Base-by-base conservation (phyloP, 2,797 vertebrate species). In the Lithobates sylvaticus region DNA sequence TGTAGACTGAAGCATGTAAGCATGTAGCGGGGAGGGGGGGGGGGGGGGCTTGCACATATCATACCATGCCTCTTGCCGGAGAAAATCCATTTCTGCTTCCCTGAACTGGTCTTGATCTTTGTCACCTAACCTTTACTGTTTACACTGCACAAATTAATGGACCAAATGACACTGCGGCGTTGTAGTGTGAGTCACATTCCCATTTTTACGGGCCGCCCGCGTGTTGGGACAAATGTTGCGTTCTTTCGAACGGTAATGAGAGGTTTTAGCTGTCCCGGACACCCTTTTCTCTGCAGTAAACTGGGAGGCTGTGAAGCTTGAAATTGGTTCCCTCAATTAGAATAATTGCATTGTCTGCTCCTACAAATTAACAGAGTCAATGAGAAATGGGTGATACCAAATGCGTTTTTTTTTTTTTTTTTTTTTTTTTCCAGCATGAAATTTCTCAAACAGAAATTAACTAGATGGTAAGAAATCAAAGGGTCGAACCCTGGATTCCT, bases 271-370 rank as follows among this genome's bases (percentile, higher is more conserved):
- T 70, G 69, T 86, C 78, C 65, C 29, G 6, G 4, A 4, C 64
- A 36, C 71, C 65, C 54, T 80, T 74, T 21, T 77, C 76, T 47
- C 73, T 34, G 47, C 50, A 76, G 76, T 84, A 76, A 84, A 70
- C 82, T 42, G 68, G 21, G 1, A 76, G 50, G 21, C 85, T 64
- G 29, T 86, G 85, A 78, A 86, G 85, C 79, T 79, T 82, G 85
- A 86, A 86, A 86, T 86, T 83, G 79, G 26, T 67, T 86, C 74
- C 79, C 54, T 70, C 74, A 82, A 86, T 86, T 86, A 86, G 67
- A 82, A 39, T 86, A 86, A 86, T 86, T 86, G 50, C 67, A 73
- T 82, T 83, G 79, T 83, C 79, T 86, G 54, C 67, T 77, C 65
- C 44, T 44, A 2, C 13, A 78, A 73, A 81, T 81, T 44, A 81